A percentile compares a stretch with the other conserved stretches of the same genome.
These are phyloP conservation scores for Eristalis pertinax DNA, from an alignment of 2,888 invertebrate genomes.

Conservation along the genomic window DNA sequence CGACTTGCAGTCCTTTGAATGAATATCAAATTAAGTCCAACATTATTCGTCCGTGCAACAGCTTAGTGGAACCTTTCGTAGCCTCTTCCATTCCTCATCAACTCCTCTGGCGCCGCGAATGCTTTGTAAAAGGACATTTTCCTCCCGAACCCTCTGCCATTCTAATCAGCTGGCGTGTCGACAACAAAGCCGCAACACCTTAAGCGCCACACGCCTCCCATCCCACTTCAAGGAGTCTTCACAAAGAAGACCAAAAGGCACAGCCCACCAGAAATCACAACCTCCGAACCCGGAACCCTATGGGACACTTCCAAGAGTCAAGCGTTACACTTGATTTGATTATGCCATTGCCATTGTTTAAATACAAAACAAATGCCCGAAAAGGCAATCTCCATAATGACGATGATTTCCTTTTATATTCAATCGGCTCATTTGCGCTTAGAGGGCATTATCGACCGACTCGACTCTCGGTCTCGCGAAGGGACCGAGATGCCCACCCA, in stretches of 20 bases:
- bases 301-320: constrained; percentile 42
- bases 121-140: background rate
- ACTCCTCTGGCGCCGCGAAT: background rate
- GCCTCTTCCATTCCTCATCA: background rate
- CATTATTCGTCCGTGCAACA: too few relatives aligned
- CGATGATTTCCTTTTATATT: constrained; percentile 66
- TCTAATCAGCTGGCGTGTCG: background rate
- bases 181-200: background rate
- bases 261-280: background rate
- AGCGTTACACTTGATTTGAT: constrained; percentile 57
- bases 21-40: too few relatives aligned
- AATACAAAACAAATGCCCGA: constrained; percentile 63
- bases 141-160: background rate
- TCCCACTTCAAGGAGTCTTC: background rate
- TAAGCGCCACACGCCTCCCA: background rate
- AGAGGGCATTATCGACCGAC: constrained; percentile 29
- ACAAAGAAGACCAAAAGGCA: background rate
- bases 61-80: background rate
- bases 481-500: background rate
- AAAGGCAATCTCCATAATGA: constrained; percentile 54
- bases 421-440: constrained; percentile 61
- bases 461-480: background rate
- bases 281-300: background rate
- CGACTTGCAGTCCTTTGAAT: too few relatives aligned
- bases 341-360: constrained; percentile 61